These are phyloP conservation scores for Carassius carassius DNA, from an alignment of 2,113 vertebrate species.

Conservation along the genomic window DNA sequence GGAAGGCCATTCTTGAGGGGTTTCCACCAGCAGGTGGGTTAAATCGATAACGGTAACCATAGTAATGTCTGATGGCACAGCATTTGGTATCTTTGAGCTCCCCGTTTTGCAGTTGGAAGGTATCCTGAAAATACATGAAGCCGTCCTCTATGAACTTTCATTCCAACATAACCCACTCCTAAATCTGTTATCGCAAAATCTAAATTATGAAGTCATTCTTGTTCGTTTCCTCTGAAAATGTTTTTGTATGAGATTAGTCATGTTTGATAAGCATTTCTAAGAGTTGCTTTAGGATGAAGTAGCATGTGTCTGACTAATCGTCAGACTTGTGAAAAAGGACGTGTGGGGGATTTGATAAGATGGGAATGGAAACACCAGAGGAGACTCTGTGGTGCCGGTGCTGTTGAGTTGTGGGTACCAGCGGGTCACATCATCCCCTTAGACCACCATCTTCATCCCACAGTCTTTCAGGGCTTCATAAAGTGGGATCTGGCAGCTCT, in stretches of 20 bases:
- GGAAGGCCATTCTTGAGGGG: conserved; percentile 39
- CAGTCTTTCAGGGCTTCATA: conserved; percentile 10
- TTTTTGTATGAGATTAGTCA: background rate
- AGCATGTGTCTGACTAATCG: conserved; percentile 10
- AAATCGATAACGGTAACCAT: conserved; percentile 65
- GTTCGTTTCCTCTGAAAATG: background rate
- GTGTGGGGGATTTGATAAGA: conserved; percentile 33
- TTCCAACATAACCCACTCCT: background rate
- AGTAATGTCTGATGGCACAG: conserved; percentile 58
- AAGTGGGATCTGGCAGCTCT: conserved; percentile 32
- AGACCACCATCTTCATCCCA: conserved; percentile 19
- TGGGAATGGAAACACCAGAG: conserved; percentile 25
- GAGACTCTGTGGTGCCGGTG: conserved; percentile 18
- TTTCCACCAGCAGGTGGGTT: conserved; percentile 67
- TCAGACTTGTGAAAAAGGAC: conserved; percentile 24
- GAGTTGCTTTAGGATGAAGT: background rate
- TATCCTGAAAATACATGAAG: background rate
- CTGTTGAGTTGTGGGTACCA: background rate
- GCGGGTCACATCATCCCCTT: background rate
- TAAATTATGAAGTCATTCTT: background rate
- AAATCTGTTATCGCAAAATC: background rate
- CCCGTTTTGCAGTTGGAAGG: background rate
- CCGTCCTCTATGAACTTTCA: background rate
- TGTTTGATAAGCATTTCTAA: conserved; percentile 19
- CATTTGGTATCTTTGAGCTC: conserved; percentile 42